Evolutionary conservation across 2,797 vertebrate genomes (phyloP).

Genomic region (Pantherophis vulpinus): DNA sequence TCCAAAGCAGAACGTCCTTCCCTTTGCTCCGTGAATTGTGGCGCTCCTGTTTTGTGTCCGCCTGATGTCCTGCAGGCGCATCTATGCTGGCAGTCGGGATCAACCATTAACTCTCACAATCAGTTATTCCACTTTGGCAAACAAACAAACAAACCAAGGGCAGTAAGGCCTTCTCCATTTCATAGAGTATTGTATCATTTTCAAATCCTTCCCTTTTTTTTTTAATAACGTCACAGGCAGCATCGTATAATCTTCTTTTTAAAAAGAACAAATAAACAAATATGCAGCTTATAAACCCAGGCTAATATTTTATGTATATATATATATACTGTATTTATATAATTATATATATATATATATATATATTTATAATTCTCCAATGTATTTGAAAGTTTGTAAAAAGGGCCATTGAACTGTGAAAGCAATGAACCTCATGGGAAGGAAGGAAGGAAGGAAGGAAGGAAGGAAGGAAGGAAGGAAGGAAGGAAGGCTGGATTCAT

Average conservation of each 20-base stretch:
- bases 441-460: not conserved
- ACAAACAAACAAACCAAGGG: conserved; percentile 53
- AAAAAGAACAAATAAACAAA: conserved; percentile 69
- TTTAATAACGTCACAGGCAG: conserved; percentile 71
- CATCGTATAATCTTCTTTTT: conserved; percentile 69
- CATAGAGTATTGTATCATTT: conserved; percentile 58
- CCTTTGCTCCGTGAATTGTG: not conserved
- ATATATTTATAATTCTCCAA: conserved; percentile 47
- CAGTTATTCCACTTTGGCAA: conserved; percentile 52
- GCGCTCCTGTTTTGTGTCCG: conserved; percentile 7
- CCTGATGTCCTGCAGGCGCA: not conserved
- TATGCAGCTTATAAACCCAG: conserved; percentile 63
- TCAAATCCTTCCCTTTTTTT: conserved; percentile 28
- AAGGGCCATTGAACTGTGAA: conserved; percentile 82
- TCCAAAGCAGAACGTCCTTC: not conserved
- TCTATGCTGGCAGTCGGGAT: conserved; percentile 56
- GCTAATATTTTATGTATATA: conserved; percentile 49
- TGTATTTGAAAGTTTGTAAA: conserved; percentile 67
- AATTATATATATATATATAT: conserved; percentile 55
- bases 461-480: not conserved
- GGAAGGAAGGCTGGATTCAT: not conserved
- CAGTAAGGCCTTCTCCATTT: conserved; percentile 55
- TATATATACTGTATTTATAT: conserved; percentile 41
- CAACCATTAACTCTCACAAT: conserved; percentile 62
- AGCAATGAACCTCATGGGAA: conserved; percentile 68